Evolutionary conservation across 2,113 vertebrate genomes (phyloP), one percentile per base, ranked within the genome.

Genomic region (Clarias macrocephalus): DNA sequence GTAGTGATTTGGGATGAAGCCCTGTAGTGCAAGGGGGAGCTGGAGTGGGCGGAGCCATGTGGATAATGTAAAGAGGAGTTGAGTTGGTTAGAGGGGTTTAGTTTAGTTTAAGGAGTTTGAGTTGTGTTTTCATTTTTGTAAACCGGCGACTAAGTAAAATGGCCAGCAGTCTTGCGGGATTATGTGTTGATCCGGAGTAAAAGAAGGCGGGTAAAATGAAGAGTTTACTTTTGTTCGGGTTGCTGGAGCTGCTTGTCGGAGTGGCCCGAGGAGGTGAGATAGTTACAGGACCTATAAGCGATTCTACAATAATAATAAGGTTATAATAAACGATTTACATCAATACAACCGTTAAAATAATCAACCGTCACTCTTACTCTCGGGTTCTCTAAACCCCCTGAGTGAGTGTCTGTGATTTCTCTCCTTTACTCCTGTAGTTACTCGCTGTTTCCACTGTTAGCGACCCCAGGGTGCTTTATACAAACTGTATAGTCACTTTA

Each of bases 221-320:
- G 84, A 30, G 21, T 66, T 30, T 80, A 5, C 66, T 89, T 84
- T 76, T 83, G 15, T 81, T 3, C 66, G 84, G 80, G 85, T 76
- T 90, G 30, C 59, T 85, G 48, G n/a, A 59, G 70, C 16, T 87
- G 15, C 80, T 89, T 11, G 73, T 86, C 86, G 86, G 83, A 52
- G 48, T 76, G 66, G 76, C 88, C 57, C 65, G 88, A 60, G 89
- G 89, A 83, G 89, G 89, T 90, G 59, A 87, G 86, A 80, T 54
- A 9, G 1, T 33, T 8, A 33, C 2, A 54, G 15, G 0, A n/a
- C 8, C 63, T 57, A 68, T 33, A 73, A 52, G 86, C 62, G 68
- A 62, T 48, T 12, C 72, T 68, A 37, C 48, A 68, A 21, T 77
- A 6, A 28, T 37, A 30, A 60, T 28, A 48, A 33, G 77, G 21